Base-by-base conservation (phyloP, 2,113 vertebrate species). In the Vulpes ferrilata region DNA sequence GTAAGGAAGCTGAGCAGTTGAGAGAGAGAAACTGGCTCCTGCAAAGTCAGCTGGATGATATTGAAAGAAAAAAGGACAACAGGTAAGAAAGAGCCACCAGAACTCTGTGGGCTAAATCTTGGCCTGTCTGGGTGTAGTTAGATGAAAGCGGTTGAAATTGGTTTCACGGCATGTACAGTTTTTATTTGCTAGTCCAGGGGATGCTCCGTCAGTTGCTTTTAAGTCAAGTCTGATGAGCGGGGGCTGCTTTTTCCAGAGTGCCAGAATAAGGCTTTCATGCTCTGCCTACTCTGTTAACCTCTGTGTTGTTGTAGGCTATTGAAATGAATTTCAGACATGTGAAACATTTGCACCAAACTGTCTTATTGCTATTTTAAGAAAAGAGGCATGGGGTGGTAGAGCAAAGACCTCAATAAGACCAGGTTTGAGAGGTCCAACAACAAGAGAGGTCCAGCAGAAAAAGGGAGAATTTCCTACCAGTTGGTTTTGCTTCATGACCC, bases 1-100 rank as follows among this genome's bases (percentile, higher is more conserved):
- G 97, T 35, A 90, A 99, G 91, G 99, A 99, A 97, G 99, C 99
- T 94, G 99, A 99, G 98, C 73, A 94, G 78, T 95, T 99, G 88
- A 97, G 99, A 91, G 99, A 99, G 71, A 98, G 98, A 84, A 99
- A 99, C 98, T 99, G 99, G 97, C 98, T 98, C 32, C 98, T 99
- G 86, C 98, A 99, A 95, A 98, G 94, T 78, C 98, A 99, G 16
- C 97, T 99, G 93, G 98, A 98, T 48, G 98, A 98, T 93, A 25
- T 96, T 74, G 98, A 97, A 71, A 98, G 86, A 78, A 64, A 95
- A 38, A 97, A 87, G 91, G 97, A 98, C n/a, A 96, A 7, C 78
- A 97, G 99, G 99, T 99, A 95, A 98, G 94, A 87, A 85, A 78
- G 48, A 55, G 6, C 19, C 78, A 2, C 73, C 6, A 25, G 78